A percentile compares a stretch with the other conserved stretches of the same genome.
These are phyloP conservation scores for Apolygus lucorum DNA, from an alignment of 1,140 invertebrate genomes.

Conservation along the genomic window DNA sequence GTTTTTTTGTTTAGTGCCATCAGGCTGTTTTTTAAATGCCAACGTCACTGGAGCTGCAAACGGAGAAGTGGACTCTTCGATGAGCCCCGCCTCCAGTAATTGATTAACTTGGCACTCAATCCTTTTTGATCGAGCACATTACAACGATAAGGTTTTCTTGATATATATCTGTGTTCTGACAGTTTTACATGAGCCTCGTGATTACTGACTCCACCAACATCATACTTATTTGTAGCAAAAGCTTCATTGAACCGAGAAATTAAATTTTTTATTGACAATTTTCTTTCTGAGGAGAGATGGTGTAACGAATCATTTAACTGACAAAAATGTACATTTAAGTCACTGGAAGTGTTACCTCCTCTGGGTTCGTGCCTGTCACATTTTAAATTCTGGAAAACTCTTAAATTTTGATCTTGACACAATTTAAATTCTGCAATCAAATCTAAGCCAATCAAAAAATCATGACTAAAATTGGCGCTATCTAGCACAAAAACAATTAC, in stretches of 20 bases:
- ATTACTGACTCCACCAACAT: constrained; percentile 32
- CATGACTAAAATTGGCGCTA: constrained; percentile 27
- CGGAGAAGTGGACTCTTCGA: constrained; percentile 38
- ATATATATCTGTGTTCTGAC: constrained; percentile 37
- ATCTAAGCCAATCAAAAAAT: constrained; percentile 30
- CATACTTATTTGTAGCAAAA: constrained; percentile 40
- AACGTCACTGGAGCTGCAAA: constrained; percentile 39
- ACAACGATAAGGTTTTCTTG: constrained; percentile 37
- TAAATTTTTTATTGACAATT: constrained; percentile 34
- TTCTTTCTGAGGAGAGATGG: constrained; percentile 29
- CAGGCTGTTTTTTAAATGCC: constrained; percentile 38
- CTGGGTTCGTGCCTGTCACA: background rate
- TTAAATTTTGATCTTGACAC: constrained; percentile 29
- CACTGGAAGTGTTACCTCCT: background rate
- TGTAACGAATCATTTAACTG: background rate
- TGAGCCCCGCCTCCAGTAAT: constrained; percentile 37
- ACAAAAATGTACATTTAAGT: background rate
- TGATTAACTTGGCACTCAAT: constrained; percentile 37
- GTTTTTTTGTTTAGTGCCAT: no score
- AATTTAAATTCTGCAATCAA: constrained; percentile 27
- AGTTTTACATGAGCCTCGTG: constrained; percentile 36
- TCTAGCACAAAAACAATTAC: no score
- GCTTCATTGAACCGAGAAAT: no score
- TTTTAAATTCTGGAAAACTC: constrained; percentile 12
- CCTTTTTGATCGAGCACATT: constrained; percentile 38